Evolutionary conservation across 1,140 invertebrate species (phyloP).

Genomic region (Hydropsyche tenuis): DNA sequence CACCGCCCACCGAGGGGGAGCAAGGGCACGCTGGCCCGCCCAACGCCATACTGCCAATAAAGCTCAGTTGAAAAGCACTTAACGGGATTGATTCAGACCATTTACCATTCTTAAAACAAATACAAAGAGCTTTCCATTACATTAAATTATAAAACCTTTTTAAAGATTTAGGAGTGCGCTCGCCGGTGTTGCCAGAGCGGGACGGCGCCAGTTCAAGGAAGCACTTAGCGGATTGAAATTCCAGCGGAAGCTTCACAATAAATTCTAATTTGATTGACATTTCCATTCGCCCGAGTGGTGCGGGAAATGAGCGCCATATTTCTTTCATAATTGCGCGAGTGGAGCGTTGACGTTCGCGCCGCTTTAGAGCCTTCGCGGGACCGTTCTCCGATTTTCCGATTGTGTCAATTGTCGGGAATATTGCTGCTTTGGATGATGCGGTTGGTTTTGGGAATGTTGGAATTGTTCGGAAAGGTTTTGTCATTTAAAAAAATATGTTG

Average conservation of each 20-base stretch:
- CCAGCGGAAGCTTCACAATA: slow-evolving; percentile 49
- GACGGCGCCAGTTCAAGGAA: slow-evolving; percentile 50
- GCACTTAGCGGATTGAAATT: slow-evolving; percentile 51
- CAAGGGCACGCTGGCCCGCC: slow-evolving; percentile 9
- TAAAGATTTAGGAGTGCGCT: slow-evolving; percentile 53
- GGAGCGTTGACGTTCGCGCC: neutral
- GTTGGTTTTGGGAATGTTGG: too few relatives aligned
- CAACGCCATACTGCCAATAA: slow-evolving; percentile 60
- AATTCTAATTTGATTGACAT: slow-evolving; percentile 52
- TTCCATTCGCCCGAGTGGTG: slow-evolving; percentile 47
- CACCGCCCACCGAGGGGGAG: too few relatives aligned
- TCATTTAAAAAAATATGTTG: too few relatives aligned
- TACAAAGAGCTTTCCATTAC: slow-evolving; percentile 61
- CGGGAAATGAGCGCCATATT: slow-evolving; percentile 48
- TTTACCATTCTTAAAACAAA: slow-evolving; percentile 65
- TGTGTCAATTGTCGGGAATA: too few relatives aligned
- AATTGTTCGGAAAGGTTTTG: too few relatives aligned
- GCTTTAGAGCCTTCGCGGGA: neutral
- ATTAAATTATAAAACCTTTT: slow-evolving; percentile 63
- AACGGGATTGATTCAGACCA: slow-evolving; percentile 64
- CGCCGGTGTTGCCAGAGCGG: too few relatives aligned
- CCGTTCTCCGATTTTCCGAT: neutral
- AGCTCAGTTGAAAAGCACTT: slow-evolving; percentile 64
- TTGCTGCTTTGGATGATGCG: too few relatives aligned
- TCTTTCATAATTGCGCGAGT: slow-evolving; percentile 43